phyloP scores from a whole-genome alignment of 2,888 invertebrate species.

The Eulithis prunata region DNA sequence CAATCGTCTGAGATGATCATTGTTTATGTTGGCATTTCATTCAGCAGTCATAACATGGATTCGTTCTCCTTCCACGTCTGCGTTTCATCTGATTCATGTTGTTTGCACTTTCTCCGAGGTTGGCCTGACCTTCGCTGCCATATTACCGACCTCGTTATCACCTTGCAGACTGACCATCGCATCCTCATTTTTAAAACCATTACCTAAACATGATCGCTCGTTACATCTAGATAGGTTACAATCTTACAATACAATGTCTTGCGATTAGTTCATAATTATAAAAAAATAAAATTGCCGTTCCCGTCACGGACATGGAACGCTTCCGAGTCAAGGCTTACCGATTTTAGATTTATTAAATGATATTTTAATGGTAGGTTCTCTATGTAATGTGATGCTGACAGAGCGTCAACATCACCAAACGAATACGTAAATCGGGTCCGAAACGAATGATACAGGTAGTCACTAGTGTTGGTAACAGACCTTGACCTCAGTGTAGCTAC shows the following conservation, averaged over 20 bases:
- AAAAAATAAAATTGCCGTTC: too few relatives aligned
- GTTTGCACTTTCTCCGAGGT: constrained; percentile 33
- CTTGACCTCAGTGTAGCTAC: too few relatives aligned
- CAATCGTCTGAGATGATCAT: not conserved
- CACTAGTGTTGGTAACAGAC: too few relatives aligned
- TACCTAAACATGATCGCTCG: not conserved
- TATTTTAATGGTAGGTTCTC: too few relatives aligned
- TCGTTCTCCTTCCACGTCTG: not conserved
- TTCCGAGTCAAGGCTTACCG: too few relatives aligned
- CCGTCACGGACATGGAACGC: too few relatives aligned
- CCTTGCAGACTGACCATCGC: constrained; percentile 9
- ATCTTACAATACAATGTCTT: not conserved
- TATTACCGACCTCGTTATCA: constrained; percentile 15
- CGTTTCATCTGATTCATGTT: constrained; percentile 21
- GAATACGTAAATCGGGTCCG: too few relatives aligned
- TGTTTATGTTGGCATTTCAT: not conserved
- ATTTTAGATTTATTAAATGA: too few relatives aligned
- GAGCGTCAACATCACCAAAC: too few relatives aligned
- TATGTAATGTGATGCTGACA: too few relatives aligned
- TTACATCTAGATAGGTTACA: not conserved
- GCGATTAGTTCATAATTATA: not conserved
- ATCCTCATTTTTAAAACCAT: constrained; percentile 12
- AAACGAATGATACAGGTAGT: too few relatives aligned
- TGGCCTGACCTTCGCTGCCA: constrained; percentile 27
- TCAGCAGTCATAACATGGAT: not conserved